phyloP scores from a whole-genome alignment of 2,888 invertebrate genomes.

The Steinernema carpocapsae region DNA sequence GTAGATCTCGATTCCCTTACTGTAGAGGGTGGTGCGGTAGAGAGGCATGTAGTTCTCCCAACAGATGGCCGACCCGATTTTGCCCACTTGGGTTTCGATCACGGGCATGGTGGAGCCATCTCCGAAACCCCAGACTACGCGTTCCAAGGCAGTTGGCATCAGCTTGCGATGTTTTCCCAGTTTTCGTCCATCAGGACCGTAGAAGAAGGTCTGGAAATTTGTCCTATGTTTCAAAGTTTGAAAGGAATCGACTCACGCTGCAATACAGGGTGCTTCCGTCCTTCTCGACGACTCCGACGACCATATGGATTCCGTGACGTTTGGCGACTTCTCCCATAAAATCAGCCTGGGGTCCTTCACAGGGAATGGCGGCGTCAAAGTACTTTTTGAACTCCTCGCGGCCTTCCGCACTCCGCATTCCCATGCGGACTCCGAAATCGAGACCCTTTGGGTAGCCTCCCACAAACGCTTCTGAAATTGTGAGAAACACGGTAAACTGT shows the following conservation, averaged over 20 bases:
- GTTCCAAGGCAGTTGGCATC: constrained; percentile 61
- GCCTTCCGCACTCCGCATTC: constrained; percentile 58
- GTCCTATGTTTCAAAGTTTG: too few relatives aligned
- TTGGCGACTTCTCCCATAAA: constrained; percentile 45
- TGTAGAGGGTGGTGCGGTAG: constrained; percentile 51
- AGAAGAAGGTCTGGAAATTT: constrained; percentile 57
- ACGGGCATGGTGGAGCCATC: constrained; percentile 62
- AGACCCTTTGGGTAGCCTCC: constrained; percentile 65
- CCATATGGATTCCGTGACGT: constrained; percentile 49
- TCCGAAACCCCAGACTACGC: constrained; percentile 63
- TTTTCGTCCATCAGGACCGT: constrained; percentile 52
- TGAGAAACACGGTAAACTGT: too few relatives aligned
- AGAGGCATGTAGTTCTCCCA: constrained; percentile 67
- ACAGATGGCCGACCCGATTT: constrained; percentile 60
- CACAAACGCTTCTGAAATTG: constrained; percentile 58
- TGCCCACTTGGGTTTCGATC: constrained; percentile 54
- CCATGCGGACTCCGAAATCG: constrained; percentile 62
- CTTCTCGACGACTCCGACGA: constrained; percentile 61
- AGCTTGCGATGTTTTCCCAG: constrained; percentile 62
- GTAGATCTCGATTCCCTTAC: constrained; percentile 58
- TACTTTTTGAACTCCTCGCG: constrained; percentile 60
- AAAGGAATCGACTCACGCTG: constrained; percentile 49
- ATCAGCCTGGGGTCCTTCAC: constrained; percentile 52
- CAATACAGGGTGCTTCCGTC: constrained; percentile 62
- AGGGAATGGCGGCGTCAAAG: constrained; percentile 56